These are phyloP conservation scores for Anthopleura sola DNA, from an alignment of 64 coral and sea anemone genomes.

Conservation along the genomic window DNA sequence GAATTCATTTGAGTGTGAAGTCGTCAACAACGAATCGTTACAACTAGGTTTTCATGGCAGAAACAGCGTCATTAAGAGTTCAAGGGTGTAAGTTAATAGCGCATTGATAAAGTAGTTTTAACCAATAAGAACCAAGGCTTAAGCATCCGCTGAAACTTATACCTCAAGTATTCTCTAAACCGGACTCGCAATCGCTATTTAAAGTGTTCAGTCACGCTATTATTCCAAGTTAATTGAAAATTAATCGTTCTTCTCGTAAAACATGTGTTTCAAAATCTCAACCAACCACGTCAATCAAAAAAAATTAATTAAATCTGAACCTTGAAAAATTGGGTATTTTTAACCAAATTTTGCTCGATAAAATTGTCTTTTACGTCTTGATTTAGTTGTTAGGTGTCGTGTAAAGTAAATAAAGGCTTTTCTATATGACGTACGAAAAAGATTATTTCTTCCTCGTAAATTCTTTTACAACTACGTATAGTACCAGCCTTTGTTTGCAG, in stretches of 20 bases:
- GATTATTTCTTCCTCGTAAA: neutral
- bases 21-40: neutral
- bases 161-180: neutral
- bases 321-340: neutral
- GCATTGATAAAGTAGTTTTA: neutral
- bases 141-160: constrained; percentile 8
- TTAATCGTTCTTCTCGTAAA: neutral
- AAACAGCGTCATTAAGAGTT: neutral
- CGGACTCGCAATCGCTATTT: neutral
- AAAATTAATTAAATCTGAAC: neutral
- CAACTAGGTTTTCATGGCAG: neutral
- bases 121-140: neutral
- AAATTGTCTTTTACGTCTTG: neutral
- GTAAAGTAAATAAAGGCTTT: neutral
- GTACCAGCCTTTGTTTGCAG: neutral
- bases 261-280: neutral
- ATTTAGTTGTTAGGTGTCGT: neutral
- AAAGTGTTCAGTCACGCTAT: neutral
- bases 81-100: neutral
- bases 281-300: neutral
- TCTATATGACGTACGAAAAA: neutral
- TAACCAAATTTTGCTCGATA: neutral
- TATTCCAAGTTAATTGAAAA: neutral
- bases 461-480: neutral
- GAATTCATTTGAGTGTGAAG: neutral